Evolutionary conservation across 2,113 vertebrate genomes (phyloP).

Genomic region (mouse (Mus musculus)): DNA sequence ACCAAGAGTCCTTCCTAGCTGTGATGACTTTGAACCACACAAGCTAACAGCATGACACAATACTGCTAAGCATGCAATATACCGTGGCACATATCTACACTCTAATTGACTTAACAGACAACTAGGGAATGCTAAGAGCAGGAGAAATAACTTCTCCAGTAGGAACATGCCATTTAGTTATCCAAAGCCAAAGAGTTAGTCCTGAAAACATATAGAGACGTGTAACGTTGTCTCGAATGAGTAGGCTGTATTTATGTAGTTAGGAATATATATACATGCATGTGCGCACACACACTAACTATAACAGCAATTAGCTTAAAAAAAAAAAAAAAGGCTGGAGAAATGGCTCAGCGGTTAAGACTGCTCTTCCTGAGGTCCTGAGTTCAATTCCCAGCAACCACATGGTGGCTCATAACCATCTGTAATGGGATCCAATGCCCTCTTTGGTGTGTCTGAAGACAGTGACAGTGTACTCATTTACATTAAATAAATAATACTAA

Average conservation of each 20-base stretch:
- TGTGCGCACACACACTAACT: neutral
- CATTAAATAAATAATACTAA: no score
- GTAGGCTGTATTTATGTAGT: neutral
- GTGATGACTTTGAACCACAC: neutral
- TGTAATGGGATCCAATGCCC: no score
- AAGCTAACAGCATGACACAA: neutral
- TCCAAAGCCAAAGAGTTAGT: neutral
- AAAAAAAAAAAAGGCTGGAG: no score
- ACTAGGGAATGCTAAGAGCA: neutral
- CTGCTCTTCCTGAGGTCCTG: no score
- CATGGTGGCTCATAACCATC: no score
- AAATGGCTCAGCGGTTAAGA: no score
- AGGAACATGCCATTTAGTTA: neutral
- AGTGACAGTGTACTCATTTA: no score
- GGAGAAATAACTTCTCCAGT: neutral
- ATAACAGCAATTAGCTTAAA: neutral
- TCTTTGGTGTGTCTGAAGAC: no score
- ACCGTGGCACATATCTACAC: neutral
- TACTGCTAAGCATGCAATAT: neutral
- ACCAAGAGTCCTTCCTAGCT: neutral
- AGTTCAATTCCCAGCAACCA: no score
- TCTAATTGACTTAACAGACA: neutral
- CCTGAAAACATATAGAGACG: neutral
- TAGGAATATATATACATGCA: neutral
- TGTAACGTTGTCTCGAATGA: neutral